Evolutionary conservation across 2,888 invertebrate genomes (phyloP), one percentile per base, ranked within the genome.

Genomic region (Lepidonotus clava): DNA sequence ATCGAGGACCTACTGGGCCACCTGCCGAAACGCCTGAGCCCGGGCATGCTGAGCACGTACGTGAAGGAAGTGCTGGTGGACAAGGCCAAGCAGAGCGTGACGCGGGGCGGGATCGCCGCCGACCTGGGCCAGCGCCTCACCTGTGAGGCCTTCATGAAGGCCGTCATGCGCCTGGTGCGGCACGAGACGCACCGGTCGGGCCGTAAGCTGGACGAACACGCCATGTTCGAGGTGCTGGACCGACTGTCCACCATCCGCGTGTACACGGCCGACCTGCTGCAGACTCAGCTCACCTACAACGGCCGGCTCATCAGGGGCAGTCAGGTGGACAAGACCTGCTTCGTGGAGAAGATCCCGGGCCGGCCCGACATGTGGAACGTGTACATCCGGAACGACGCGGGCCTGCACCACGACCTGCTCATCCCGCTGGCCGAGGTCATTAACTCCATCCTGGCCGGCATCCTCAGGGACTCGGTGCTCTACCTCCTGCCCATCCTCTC

Each of bases 11-110:
- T 66, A 11, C 66, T 91, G 34, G 61, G 38, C 8, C 40, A 76
- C 5, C 67, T 91, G 51, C 90, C 91, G 8, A 8, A 84, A 34
- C 40, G 83, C 14, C 51, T 88, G 24, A 84, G 89, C 71, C 91
- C 91, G 0, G 71, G 80, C 32, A 67, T 90, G 76, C 83, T 92
- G 53, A 89, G 89, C 46, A 86, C 88, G 8, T 61, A 89, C 28
- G 89, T 91, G 8, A 86, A 87, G 32, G 91, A 91, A 71, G 38
- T 71, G 11, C 85, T 91, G 32, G 84, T 86, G 24, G 87, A 89
- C 18, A 85, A 86, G 18, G 32, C 34, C 8, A 41, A 80, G 34
- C 24, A 71, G 40, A 83, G 67, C 8, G 71, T 76, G 0, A 83
- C 80, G n/a, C 24, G 51, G 6, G 61, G 38, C 8, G 89, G 89